Evolutionary conservation across 1,140 invertebrate species (phyloP).

Genomic region (Melanaphis sacchari): DNA sequence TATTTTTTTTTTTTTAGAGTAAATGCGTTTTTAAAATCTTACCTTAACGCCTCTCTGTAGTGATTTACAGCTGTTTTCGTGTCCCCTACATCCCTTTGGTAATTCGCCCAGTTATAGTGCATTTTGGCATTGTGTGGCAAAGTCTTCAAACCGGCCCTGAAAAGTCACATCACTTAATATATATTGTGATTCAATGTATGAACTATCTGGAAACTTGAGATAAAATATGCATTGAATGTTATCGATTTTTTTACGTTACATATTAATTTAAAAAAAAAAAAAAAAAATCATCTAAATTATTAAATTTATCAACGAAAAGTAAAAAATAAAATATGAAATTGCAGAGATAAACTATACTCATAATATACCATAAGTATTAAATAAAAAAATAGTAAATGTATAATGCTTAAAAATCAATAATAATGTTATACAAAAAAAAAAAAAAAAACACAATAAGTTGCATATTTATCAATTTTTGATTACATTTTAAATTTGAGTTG

Average conservation of each 20-base stretch:
- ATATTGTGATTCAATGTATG: background rate
- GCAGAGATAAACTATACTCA: background rate
- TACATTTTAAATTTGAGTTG: background rate
- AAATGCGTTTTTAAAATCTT: slow-evolving; percentile 63
- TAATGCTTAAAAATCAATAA: background rate
- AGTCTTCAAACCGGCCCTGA: slow-evolving; percentile 79
- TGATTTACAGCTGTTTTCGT: slow-evolving; percentile 77
- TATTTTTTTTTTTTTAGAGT: slow-evolving; percentile 26
- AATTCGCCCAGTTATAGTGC: slow-evolving; percentile 91
- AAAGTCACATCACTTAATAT: slow-evolving; percentile 61
- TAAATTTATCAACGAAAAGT: background rate
- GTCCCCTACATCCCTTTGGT: slow-evolving; percentile 76
- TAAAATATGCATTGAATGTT: background rate
- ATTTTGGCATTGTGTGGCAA: slow-evolving; percentile 88
- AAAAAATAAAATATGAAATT: background rate
- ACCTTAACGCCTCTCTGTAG: slow-evolving; percentile 83
- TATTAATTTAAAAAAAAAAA: background rate
- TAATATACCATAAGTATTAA: background rate
- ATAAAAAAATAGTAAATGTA: background rate
- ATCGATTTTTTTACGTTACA: background rate
- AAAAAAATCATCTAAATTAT: too few relatives aligned
- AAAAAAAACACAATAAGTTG: background rate
- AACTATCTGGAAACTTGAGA: background rate
- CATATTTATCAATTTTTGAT: background rate
- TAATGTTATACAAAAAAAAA: background rate